phyloP scores from a whole-genome alignment of 2,113 vertebrate species.

The Pangasianodon gigas region DNA sequence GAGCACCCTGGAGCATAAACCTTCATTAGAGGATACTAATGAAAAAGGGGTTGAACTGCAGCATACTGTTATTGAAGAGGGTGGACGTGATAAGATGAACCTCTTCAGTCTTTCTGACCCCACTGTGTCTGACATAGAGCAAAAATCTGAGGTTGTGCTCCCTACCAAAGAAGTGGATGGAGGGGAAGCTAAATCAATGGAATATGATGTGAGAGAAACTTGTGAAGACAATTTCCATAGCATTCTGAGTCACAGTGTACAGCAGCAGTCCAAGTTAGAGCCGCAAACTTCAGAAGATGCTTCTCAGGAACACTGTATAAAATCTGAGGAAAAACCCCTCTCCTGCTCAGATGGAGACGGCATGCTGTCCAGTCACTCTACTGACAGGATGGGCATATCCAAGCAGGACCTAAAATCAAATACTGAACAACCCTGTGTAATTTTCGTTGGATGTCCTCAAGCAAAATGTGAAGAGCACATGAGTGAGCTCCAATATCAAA shows the following conservation, averaged over 20 bases:
- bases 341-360: neutral
- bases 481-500: conserved; percentile 46
- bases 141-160: conserved; percentile 37
- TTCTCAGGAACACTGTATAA: neutral
- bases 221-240: conserved; percentile 25
- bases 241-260: conserved; percentile 6
- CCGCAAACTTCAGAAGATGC: conserved; percentile 18
- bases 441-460: conserved; percentile 36
- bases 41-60: conserved; percentile 19
- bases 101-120: conserved; percentile 32
- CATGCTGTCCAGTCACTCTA: neutral
- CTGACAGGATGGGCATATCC: conserved; percentile 1
- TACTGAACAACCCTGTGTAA: neutral
- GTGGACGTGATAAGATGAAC: conserved; percentile 30
- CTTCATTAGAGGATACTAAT: conserved; percentile 27
- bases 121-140: conserved; percentile 21
- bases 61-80: conserved; percentile 38
- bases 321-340: conserved; percentile 18
- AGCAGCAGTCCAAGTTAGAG: conserved; percentile 25
- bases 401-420: conserved; percentile 14
- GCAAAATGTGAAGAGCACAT: conserved; percentile 30
- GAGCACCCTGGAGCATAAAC: neutral
- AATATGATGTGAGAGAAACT: conserved; percentile 7
- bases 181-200: conserved; percentile 5
- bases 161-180: conserved; percentile 1